Conservation (phyloP, 2,888 invertebrate genomes). For the Bedellia somnulentella region DNA sequence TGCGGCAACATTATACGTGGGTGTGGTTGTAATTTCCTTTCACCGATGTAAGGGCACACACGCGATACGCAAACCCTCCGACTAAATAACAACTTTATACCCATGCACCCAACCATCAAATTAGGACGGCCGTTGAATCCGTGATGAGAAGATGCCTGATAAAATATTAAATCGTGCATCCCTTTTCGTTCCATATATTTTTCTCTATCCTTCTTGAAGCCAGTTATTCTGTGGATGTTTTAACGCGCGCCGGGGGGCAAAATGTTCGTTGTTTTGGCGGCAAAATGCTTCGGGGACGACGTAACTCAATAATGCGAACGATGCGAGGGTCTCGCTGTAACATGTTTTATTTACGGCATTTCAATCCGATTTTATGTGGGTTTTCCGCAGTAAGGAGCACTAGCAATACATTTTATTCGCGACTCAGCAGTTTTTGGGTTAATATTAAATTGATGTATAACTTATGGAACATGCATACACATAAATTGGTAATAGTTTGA, state of each 20-base stretch:
- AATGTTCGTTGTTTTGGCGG: slow-evolving; percentile 61
- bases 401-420: slow-evolving; percentile 12
- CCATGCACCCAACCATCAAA: slow-evolving; percentile 8
- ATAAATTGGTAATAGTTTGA: too few relatives aligned
- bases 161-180: slow-evolving; percentile 54
- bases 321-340: slow-evolving; percentile 40
- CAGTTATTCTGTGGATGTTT: slow-evolving; percentile 44
- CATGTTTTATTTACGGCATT: slow-evolving; percentile 60
- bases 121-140: slow-evolving; percentile 16
- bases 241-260: slow-evolving; percentile 59
- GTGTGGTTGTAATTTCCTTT: slow-evolving; percentile 63
- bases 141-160: slow-evolving; percentile 53
- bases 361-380: slow-evolving; percentile 45
- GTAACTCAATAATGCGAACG: slow-evolving; percentile 57
- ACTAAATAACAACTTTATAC: slow-evolving; percentile 18
- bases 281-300: slow-evolving; percentile 57
- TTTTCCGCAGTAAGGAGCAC: slow-evolving; percentile 21
- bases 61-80: slow-evolving; percentile 28
- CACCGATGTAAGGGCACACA: slow-evolving; percentile 62
- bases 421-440: slow-evolving; percentile 16
- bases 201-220: slow-evolving; percentile 31
- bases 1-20: slow-evolving; percentile 60
- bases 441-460: too few relatives aligned
- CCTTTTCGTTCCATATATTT: slow-evolving; percentile 34
- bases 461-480: too few relatives aligned